Base-by-base conservation (phyloP, 2,113 vertebrate species). In the Xenopus laevis region DNA sequence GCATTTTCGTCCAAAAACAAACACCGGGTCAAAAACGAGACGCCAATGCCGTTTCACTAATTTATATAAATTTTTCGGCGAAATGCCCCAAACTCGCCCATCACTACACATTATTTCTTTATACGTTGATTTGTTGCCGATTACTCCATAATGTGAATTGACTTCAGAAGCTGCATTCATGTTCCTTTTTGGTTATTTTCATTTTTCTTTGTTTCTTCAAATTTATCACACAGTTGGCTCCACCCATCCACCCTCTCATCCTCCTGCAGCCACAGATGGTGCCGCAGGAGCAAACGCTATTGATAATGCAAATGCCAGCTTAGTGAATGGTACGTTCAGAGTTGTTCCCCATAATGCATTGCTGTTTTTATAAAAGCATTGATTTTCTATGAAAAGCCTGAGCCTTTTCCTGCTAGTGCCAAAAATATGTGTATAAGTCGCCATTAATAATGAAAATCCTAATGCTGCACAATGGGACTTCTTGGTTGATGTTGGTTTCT, bases 251-350 rank as follows among this genome's bases (percentile, higher is more conserved):
- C 92, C 95, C 85, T 91, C 91, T 92, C 93, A 94, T 87, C 94
- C 93, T 94, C 93, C 95, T 89, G 87, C 95, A 92, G 93, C 95
- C 83, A 94, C 96, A 88, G 96, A 98, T 91, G 96, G 94, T 87
- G 93, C 93, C 82, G 92, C 95, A 91, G 93, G 93, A 87, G 90
- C 93, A 91, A 95, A 94, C 89, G 90, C 94, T 91, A 89, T 93
- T 82, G 95, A 93, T 94, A 95, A 92, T 84, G 84, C 91, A 86
- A 89, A 91, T 93, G 86, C 94, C 94, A 95, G 89, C 93, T 94
- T 99, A 92, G 96, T 97, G 94, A 99, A 99, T 98, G 97, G 97
- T 99, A 98, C 85, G 97, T 98, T 91, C 91, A 92, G 78, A 7
- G 58, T 18, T 55, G 46, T 33, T 68, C 50, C 65, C 72, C 72